A percentile compares a stretch with the other conserved stretches of the same genome.
These are phyloP conservation scores for Rhodophaea formosa DNA, from an alignment of 2,888 invertebrate genomes.

Conservation along the genomic window DNA sequence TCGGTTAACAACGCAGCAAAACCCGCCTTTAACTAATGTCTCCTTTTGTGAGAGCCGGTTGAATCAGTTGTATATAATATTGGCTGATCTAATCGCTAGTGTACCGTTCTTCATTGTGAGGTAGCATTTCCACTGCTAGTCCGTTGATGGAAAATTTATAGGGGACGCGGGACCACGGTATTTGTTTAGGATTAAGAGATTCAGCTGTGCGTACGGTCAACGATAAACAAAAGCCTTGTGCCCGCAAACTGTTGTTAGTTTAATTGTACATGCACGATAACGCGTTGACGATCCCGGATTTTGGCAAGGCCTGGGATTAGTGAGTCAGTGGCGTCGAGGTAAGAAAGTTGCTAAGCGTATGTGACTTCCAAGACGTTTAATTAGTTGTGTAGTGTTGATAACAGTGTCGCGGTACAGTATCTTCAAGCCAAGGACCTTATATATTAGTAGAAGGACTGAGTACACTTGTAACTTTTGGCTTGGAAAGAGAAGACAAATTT, in stretches of 20 bases:
- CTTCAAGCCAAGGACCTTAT: no score
- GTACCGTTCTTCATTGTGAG: conserved; percentile 73
- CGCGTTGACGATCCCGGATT: conserved; percentile 52
- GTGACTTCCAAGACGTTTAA: conserved; percentile 21
- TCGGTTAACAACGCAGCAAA: conserved; percentile 57
- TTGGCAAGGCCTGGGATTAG: conserved; percentile 44
- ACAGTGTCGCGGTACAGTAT: no score
- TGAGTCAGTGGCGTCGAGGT: conserved; percentile 40
- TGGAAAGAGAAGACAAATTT: no score
- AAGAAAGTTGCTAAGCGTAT: conserved; percentile 39
- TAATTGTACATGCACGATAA: conserved; percentile 74
- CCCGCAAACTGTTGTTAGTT: conserved; percentile 72
- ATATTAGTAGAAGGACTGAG: no score
- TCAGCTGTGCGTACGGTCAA: conserved; percentile 63
- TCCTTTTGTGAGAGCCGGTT: conserved; percentile 75
- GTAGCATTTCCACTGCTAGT: conserved; percentile 34
- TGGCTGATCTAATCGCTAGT: conserved; percentile 72
- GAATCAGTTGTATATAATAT: conserved; percentile 80
- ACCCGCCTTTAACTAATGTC: conserved; percentile 72
- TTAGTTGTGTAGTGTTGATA: background rate
- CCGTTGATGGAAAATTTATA: conserved; percentile 54
- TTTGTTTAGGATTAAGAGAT: conserved; percentile 78
- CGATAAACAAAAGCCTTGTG: conserved; percentile 71
- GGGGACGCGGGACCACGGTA: conserved; percentile 49
- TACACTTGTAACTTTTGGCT: no score